Base-by-base conservation (phyloP, 2,797 vertebrate species). In the Pterois miles region DNA sequence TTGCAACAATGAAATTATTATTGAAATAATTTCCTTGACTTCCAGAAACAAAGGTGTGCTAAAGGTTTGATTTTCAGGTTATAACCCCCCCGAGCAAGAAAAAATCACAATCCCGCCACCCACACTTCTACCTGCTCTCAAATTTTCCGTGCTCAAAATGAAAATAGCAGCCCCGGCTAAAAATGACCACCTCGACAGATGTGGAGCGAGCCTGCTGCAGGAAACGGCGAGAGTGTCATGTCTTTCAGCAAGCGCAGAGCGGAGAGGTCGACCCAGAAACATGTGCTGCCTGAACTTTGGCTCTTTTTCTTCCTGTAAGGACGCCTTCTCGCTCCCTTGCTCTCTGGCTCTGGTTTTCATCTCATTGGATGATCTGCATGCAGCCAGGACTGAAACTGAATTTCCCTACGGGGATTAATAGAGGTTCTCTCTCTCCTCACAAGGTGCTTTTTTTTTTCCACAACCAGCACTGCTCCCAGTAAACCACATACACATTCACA, bases 201-300 rank as follows among this genome's bases (percentile, higher is more conserved):
- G 89, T 78, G 88, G 52, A 76, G 70, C 22, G 22, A 78, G 85
- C 34, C 56, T 2, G 65, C 79, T 14, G 76, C 83, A 87, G 90
- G 92, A 92, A 93, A 81, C 73, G 54, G 71, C 3, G 68, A 89
- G 86, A 88, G 88, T 85, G 89, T 89, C 88, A 74, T 76, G 73
- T 94, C 91, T 92, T 79, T 92, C 88, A 86, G 4, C 65, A 33
- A 31, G 33, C 36, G 3, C 66, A 7, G 59, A 74, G 82, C 40
- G 48, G 33, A 81, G 78, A 88, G 92, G 83, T 84, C 86, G 81
- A 92, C 92, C 93, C 89, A 85, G 59, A 86, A 95, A 95, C 94
- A 95, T 96, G 92, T 96, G 95, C 86, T 79, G 81, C 62, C 71
- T 94, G 93, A 96, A 89, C 95, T 94, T 81, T 94, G 89, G 78